Conservation (phyloP, 2,888 invertebrate genomes). For the Busseola fusca region DNA sequence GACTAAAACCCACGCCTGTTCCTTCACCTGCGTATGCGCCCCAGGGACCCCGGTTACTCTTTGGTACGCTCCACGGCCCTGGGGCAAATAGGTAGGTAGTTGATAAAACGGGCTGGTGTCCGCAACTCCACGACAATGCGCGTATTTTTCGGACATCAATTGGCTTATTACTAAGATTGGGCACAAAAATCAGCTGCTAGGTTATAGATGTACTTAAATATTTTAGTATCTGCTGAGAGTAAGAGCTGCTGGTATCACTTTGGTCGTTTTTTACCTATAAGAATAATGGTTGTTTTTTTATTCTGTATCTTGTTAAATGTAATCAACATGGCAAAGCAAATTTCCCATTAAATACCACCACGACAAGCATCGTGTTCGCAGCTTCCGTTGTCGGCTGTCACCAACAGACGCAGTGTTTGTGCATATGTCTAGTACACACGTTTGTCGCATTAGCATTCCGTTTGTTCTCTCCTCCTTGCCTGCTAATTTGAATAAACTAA, state of each 20-base stretch:
- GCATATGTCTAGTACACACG: constrained; percentile 25
- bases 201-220: background rate
- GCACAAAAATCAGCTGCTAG: background rate
- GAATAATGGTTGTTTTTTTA: background rate
- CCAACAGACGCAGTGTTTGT: constrained; percentile 26
- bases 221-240: background rate
- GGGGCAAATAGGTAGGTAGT: no score
- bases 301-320: background rate
- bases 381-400: constrained; percentile 36
- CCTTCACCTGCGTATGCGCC: no score
- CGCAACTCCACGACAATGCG: no score
- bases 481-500: constrained; percentile 51
- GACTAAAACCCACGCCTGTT: no score
- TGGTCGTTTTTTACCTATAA: background rate
- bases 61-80: no score
- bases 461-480: constrained; percentile 34
- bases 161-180: background rate
- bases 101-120: no score
- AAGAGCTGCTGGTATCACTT: background rate
- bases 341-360: constrained; percentile 19
- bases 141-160: no score
- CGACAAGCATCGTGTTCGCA: constrained; percentile 19
- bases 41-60: no score
- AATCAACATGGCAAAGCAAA: constrained; percentile 1
- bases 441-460: constrained; percentile 40